Evolutionary conservation across 2,797 vertebrate genomes (phyloP), one percentile per base, ranked within the genome.

Genomic region (Phoeniculus purpureus): DNA sequence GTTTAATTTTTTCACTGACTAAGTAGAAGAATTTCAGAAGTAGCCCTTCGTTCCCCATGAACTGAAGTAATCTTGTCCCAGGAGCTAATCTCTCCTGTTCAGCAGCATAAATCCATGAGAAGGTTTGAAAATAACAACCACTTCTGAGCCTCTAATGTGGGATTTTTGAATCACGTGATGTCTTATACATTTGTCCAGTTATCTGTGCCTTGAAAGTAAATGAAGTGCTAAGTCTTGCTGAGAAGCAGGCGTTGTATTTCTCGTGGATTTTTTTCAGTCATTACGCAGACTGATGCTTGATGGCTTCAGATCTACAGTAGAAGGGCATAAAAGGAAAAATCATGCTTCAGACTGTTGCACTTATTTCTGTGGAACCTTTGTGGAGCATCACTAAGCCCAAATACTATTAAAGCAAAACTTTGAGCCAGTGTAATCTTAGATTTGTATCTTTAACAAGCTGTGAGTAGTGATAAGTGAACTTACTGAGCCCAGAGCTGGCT

Each of bases 381-480:
- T 55, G 54, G 45, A 85, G 14, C 47, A 27, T 26, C 27, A 32
- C 23, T 5, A 45, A 80, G 15, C 13, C 19, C 70, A 64, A 77
- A 83, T 18, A 3, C n/a, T 12, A 5, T 34, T 14, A 37, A 64
- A 94, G 27, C 17, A 72, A 21, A 60, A 3, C 17, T 91, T 18
- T 58, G 85, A 75, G 62, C 34, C 31, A 4, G 12, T 21, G 21
- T 3, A 27, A 47, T 7, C 0, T 0, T 1, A 58, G 80, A 68
- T 91, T 54, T 81, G 88, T 65, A 83, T 83, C 70, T 77, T 6
- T 29, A 74, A 75, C 66, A 83, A 81, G 70, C 73, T 94, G 70
- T 64, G 54, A 74, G 59, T 2, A 13, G 47, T 15, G 92, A 54
- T 94, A 90, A 81, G 29, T 18, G 22, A 31, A 10, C 5, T 89